Conservation (phyloP, 1,140 invertebrate genomes). For the Chelonus insularis region DNA sequence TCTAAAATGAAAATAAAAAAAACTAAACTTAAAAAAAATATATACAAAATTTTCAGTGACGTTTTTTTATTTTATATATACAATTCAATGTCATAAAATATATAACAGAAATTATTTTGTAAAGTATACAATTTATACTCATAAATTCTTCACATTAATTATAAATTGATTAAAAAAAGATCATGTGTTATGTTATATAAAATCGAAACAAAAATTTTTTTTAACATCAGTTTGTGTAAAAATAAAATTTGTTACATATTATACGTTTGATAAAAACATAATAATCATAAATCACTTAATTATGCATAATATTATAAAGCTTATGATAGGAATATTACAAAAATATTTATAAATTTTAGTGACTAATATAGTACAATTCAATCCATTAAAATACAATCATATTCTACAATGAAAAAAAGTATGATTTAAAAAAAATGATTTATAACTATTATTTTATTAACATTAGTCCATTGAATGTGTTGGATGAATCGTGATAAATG, state of each 20-base stretch:
- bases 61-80: not conserved
- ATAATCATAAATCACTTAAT: slow-evolving; percentile 6
- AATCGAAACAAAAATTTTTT: not conserved
- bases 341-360: slow-evolving; percentile 16
- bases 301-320: not conserved
- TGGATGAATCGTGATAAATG: not conserved
- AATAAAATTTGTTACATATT: not conserved
- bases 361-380: slow-evolving; percentile 3
- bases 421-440: slow-evolving; percentile 5
- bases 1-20: slow-evolving; percentile 6
- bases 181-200: too few species aligned
- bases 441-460: slow-evolving; percentile 8
- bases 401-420: not conserved
- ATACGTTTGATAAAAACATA: slow-evolving; percentile 5
- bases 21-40: too few species aligned
- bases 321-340: not conserved
- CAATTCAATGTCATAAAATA: not conserved
- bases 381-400: not conserved
- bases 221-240: not conserved
- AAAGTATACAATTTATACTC: not conserved
- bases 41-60: not conserved
- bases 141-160: too few species aligned
- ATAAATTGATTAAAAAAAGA: too few species aligned
- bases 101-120: not conserved
- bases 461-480: not conserved